Conservation (phyloP, 2,888 invertebrate species). For the Alloscopus bannaensis region DNA sequence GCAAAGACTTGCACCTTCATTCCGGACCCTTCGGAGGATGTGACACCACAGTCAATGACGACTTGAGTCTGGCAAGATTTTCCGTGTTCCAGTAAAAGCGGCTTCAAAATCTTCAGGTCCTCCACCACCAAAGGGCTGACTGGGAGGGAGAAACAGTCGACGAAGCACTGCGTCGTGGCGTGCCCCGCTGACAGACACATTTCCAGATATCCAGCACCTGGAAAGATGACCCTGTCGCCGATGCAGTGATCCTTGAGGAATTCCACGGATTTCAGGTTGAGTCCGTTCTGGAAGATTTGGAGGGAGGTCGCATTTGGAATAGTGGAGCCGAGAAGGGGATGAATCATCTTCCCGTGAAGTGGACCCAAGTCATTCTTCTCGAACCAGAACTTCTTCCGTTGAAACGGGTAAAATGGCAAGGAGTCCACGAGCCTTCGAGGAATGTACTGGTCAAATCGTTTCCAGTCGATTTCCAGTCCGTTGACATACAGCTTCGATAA, state of each 20-base stretch:
- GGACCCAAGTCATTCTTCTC: neutral
- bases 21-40: neutral
- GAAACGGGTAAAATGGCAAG: conserved; percentile 54
- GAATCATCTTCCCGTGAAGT: neutral
- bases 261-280: conserved; percentile 23
- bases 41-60: conserved; percentile 16
- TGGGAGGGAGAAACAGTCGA: conserved; percentile 30
- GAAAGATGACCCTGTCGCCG: conserved; percentile 34
- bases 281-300: conserved; percentile 30
- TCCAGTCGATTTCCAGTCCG: conserved; percentile 41
- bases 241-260: conserved; percentile 48
- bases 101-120: conserved; percentile 41
- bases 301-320: conserved; percentile 41
- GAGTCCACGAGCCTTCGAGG: neutral
- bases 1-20: conserved; percentile 33
- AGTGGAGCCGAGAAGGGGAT: conserved; percentile 35
- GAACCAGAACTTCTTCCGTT: conserved; percentile 45
- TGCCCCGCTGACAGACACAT: conserved; percentile 49
- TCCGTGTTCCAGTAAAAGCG: conserved; percentile 21
- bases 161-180: conserved; percentile 13
- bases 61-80: conserved; percentile 40
- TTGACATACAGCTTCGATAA: conserved; percentile 32
- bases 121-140: conserved; percentile 28
- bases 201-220: conserved; percentile 50
- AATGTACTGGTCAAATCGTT: conserved; percentile 30